A percentile compares a stretch with the other conserved stretches of the same genome.
phyloP scores from a whole-genome alignment of 2,888 invertebrate genomes.

The Dendrolimus houi region DNA sequence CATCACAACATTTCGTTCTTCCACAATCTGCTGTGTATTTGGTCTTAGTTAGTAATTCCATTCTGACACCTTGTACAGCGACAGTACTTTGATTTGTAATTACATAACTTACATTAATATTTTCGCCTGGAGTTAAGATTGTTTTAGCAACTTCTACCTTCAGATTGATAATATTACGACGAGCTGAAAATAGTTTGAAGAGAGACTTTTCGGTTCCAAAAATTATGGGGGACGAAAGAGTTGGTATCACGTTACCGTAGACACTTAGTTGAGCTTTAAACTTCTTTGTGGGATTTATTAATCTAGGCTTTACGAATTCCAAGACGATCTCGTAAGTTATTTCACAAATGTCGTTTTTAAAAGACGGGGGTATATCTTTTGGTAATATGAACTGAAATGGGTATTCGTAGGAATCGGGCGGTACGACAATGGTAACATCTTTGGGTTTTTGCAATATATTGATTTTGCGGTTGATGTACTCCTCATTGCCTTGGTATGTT shows the following conservation, averaged over 20 bases:
- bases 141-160: conserved; percentile 9
- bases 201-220: conserved; percentile 12
- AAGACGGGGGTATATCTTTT: conserved; percentile 11
- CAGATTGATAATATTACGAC: conserved; percentile 6
- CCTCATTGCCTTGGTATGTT: conserved; percentile 7
- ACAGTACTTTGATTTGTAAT: conserved; percentile 11
- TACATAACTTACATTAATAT: conserved; percentile 3
- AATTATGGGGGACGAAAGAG: conserved; percentile 5
- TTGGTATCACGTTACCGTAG: conserved; percentile 7
- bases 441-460: conserved; percentile 5
- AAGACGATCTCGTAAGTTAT: conserved; percentile 10
- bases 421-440: conserved; percentile 2
- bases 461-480: conserved; percentile 3
- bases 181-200: conserved; percentile 6
- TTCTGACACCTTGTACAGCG: conserved; percentile 4
- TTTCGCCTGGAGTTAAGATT: conserved; percentile 10
- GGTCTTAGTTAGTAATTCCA: conserved; percentile 7
- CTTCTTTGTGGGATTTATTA: conserved; percentile 10
- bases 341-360: conserved; percentile 6
- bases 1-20: background rate
- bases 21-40: conserved; percentile 11
- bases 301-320: conserved; percentile 10
- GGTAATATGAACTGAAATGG: conserved; percentile 14
- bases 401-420: conserved; percentile 9
- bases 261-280: conserved; percentile 13